Percentiles rank a stretch among this genome's conserved stretches.
phyloP scores from a whole-genome alignment of 2,797 vertebrate species.

The Astyanax mexicanus region DNA sequence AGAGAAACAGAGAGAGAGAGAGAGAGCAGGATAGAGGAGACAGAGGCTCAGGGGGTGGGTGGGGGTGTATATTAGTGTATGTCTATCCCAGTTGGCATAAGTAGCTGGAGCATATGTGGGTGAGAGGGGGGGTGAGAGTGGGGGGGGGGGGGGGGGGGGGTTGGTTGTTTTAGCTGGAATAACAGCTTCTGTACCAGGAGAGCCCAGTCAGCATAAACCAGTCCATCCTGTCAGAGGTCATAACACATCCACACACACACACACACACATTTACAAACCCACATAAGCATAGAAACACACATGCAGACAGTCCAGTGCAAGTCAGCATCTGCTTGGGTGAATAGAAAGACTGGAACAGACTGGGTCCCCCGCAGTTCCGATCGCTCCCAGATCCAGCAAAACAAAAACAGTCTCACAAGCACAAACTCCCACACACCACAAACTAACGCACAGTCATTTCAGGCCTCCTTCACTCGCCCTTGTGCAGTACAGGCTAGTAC shows the following conservation, averaged over 20 bases:
- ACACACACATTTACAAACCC: slow-evolving; percentile 34
- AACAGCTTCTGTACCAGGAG: slow-evolving; percentile 52
- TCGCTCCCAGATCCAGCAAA: slow-evolving; percentile 36
- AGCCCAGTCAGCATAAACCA: slow-evolving; percentile 57
- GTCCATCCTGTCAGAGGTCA: slow-evolving; percentile 58
- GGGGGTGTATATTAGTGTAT: slow-evolving; percentile 30
- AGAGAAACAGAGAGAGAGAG: too few relatives aligned
- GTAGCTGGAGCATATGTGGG: slow-evolving; percentile 44
- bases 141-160: slow-evolving; percentile 41
- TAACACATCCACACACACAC: slow-evolving; percentile 42
- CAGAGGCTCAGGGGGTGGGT: neutral
- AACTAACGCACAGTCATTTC: slow-evolving; percentile 3
- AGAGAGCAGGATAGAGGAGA: neutral
- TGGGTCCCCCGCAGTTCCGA: slow-evolving; percentile 49
- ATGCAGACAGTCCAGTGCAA: slow-evolving; percentile 27
- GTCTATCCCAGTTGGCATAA: slow-evolving; percentile 34
- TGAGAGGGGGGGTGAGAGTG: slow-evolving; percentile 48
- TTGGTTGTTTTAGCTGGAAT: slow-evolving; percentile 45
- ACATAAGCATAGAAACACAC: slow-evolving; percentile 6
- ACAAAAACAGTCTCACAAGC: slow-evolving; percentile 38
- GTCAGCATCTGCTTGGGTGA: slow-evolving; percentile 59
- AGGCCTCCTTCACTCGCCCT: neutral
- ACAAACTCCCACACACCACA: slow-evolving; percentile 34
- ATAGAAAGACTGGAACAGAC: slow-evolving; percentile 49
- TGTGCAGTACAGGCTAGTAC: neutral